Base-by-base conservation (phyloP, 2,113 vertebrate genomes). In the Phrynosoma blainvillii region DNA sequence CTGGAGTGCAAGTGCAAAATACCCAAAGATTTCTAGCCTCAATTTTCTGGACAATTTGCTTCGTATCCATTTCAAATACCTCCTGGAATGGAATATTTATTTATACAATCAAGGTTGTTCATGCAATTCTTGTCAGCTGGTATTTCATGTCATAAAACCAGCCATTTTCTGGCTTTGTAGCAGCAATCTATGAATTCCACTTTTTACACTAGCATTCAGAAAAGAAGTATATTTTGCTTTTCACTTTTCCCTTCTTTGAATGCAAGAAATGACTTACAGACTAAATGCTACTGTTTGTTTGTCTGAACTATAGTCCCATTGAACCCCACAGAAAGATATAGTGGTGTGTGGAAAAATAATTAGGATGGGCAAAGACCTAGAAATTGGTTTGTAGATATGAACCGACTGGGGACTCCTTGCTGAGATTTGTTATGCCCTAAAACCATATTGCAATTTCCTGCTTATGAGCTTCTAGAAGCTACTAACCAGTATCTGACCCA, bases 11-110 rank as follows among this genome's bases (percentile, higher is more conserved):
- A 70, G 25, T 27, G 25, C 68, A 7, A 70, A 25, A 70, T 70
- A 18, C 68, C 1, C 27, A 27, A 3, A 5, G 11, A 59, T 70
- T 66, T 23, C 65, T 23, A 66, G 18, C 65, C 18, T 5, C 25
- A 70, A 27, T 59, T 21, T 85, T 85, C 36, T 65, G 1, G 20
- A 2, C 59, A 16, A 14, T 78, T 84, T 32, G 20, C 16, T 25
- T 36, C n/a, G 25, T 70, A 40, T 86, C 52, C 76, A 84, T 86
- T 80, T 87, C 47, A 87, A 71, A 71, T 59, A 21, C 47, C 25
- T 87, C 27, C 36, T 66, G 84, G 20, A 66, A 52, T 32, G 32
- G 47, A 86, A 79, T 65, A 81, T 62, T 81, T 13, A 56, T 56
- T 56, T 12, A 30, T 10, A 30, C 32, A 42, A 12, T 52, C 66